Conservation (phyloP, 2,888 invertebrate genomes). For the Drosophila longiperda region DNA sequence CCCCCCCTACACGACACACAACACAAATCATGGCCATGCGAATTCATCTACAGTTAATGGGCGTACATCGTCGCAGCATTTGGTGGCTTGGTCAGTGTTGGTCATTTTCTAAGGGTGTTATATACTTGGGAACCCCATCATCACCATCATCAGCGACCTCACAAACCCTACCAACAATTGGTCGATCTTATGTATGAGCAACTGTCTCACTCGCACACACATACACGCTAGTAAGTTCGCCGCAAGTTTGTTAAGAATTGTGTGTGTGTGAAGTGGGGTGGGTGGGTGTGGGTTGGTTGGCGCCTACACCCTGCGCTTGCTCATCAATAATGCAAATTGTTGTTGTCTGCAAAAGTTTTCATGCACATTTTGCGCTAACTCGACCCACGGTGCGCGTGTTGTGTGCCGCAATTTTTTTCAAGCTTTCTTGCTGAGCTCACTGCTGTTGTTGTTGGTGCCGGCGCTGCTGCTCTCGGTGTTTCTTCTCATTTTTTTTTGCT, state of each 20-base stretch:
- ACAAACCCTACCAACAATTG: constrained; percentile 7
- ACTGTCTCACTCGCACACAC: constrained; percentile 49
- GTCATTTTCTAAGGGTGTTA: constrained; percentile 80
- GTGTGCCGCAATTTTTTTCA: constrained; percentile 78
- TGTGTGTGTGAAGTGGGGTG: constrained; percentile 9
- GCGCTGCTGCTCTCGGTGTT: constrained; percentile 72
- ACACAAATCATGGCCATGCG: constrained; percentile 78
- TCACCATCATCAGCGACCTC: constrained; percentile 4
- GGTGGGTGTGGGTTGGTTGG: constrained; percentile 12
- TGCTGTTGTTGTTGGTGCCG: constrained; percentile 56
- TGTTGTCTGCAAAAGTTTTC: constrained; percentile 71
- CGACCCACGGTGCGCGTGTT: constrained; percentile 78
- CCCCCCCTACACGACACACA: constrained; percentile 34
- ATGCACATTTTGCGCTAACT: constrained; percentile 45
- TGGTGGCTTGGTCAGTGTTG: constrained; percentile 76
- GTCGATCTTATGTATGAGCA: constrained; percentile 48
- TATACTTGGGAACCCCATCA: constrained; percentile 52
- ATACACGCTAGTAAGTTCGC: constrained; percentile 54
- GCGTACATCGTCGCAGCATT: constrained; percentile 71
- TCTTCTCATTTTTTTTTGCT: constrained; percentile 75
- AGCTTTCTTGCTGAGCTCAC: constrained; percentile 70
- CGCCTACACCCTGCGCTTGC: constrained; percentile 39
- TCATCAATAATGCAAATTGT: constrained; percentile 81
- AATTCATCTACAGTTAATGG: constrained; percentile 81
- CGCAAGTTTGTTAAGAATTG: constrained; percentile 77